Conservation (phyloP, 2,113 vertebrate species). For the Salvelinus fontinalis region DNA sequence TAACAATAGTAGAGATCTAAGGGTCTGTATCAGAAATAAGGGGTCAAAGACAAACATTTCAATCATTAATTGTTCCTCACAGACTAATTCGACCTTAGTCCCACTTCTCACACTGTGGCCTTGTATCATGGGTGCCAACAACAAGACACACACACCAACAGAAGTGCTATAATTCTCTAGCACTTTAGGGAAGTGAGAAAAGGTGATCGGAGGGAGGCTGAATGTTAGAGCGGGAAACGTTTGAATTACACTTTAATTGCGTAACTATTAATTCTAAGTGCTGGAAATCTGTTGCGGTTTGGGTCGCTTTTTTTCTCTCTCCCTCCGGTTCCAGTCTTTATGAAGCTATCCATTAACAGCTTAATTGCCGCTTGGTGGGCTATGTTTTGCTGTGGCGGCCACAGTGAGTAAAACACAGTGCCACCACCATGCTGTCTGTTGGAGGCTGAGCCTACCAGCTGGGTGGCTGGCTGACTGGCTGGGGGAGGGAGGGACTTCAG, state of each 20-base stretch:
- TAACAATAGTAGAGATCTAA: background rate
- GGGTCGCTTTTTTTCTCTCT: slow-evolving; percentile 14
- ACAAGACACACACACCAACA: background rate
- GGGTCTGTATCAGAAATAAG: background rate
- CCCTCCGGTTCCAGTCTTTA: slow-evolving; percentile 25
- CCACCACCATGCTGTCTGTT: slow-evolving; percentile 27
- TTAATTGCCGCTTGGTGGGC: slow-evolving; percentile 60
- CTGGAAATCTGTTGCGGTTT: slow-evolving; percentile 63
- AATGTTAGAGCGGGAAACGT: slow-evolving; percentile 22
- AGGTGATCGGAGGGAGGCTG: slow-evolving; percentile 16
- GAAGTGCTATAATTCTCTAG: slow-evolving; percentile 31
- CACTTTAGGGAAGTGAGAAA: slow-evolving; percentile 37
- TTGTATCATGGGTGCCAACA: slow-evolving; percentile 36
- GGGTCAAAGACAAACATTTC: background rate
- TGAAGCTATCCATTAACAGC: slow-evolving; percentile 65
- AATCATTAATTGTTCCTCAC: background rate
- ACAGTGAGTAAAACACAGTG: slow-evolving; percentile 43
- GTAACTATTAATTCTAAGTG: slow-evolving; percentile 66
- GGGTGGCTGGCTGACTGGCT: background rate
- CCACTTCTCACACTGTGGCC: background rate
- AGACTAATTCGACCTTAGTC: no score
- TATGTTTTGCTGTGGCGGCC: slow-evolving; percentile 46
- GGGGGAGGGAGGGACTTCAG: slow-evolving; percentile 14
- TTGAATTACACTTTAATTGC: slow-evolving; percentile 62
- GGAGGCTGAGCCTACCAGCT: slow-evolving; percentile 20